Evolutionary conservation across 2,113 vertebrate genomes (phyloP), one percentile per base, ranked within the genome.

Genomic region (Pomatorhinus ruficollis): DNA sequence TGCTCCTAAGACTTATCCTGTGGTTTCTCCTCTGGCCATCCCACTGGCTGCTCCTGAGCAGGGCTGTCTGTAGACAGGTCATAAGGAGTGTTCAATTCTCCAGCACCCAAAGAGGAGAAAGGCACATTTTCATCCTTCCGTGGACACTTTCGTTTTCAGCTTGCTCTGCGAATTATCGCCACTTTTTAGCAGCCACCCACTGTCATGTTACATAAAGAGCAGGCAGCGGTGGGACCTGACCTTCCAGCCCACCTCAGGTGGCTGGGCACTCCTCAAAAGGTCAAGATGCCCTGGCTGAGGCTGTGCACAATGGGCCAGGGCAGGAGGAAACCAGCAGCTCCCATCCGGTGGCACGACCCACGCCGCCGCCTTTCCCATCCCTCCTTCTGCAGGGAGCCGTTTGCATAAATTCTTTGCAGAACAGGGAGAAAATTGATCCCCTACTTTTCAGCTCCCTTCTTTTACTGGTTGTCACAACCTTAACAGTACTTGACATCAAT

Each of bases 401-500:
- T 96, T 82, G 92, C 96, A 89, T 87, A 93, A 91, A 97, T 95
- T 91, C 91, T 71, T 93, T 45, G 77, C 91, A 91, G 95, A 97
- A 69, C 92, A 95, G 83, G 76, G 81, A 91, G 88, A 92, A 97
- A 83, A 95, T 93, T 92, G 95, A 93, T 94, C 93, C 72, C 66
- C 74, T 77, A 92, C 72, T 96, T 94, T 97, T 96, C 91, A 84
- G 75, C 69, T 97, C 87, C 85, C 77, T 90, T 75, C 57, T 96
- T 91, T 95, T 96, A 77, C 89, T 95, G 94, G 92, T 96, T 92
- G 93, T 96, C 91, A 96, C 91, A 97, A 95, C 89, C 95, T 96
- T 96, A 97, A 97, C 94, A 95, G 93, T 71, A 87, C 91, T 97
- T 97, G 97, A 97, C 69, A 96, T 97, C 96, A 97, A 91, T 96